Percentiles rank a stretch among this genome's conserved stretches.
These are phyloP conservation scores for Mola mola DNA, from an alignment of 2,113 vertebrate genomes.

Conservation along the genomic window DNA sequence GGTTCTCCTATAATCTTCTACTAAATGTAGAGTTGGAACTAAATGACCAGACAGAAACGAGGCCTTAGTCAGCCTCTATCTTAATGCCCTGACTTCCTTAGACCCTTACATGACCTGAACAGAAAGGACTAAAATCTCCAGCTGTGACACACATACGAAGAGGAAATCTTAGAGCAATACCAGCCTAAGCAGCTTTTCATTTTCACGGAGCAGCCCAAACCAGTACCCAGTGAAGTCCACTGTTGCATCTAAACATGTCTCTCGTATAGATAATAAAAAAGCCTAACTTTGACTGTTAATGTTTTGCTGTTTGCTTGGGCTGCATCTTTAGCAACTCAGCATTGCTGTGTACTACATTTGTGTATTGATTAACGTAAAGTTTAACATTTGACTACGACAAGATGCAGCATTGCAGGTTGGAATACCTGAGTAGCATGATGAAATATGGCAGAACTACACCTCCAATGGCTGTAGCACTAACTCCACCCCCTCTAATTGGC, in stretches of 20 bases:
- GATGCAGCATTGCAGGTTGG: no score
- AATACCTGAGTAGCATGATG: neutral
- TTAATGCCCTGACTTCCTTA: conserved; percentile 57
- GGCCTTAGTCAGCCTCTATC: conserved; percentile 60
- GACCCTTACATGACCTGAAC: conserved; percentile 60
- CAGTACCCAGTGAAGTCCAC: neutral
- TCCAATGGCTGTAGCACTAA: conserved; percentile 15
- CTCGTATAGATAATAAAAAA: neutral
- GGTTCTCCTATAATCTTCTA: conserved; percentile 45
- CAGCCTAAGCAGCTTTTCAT: conserved; percentile 27
- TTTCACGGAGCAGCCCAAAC: conserved; percentile 11
- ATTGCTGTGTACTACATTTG: no score
- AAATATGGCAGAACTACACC: conserved; percentile 15
- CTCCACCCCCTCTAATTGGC: conserved; percentile 42
- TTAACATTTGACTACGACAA: no score
- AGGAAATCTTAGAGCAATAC: conserved; percentile 32
- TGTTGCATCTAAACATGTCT: neutral
- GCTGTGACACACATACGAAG: conserved; percentile 47
- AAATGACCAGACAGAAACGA: conserved; percentile 58
- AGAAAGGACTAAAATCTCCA: conserved; percentile 59
- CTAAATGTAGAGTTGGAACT: conserved; percentile 57
- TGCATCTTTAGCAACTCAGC: no score
- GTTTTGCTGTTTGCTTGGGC: neutral
- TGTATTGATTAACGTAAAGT: no score
- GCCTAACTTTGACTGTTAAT: neutral